These are phyloP conservation scores for Phacellophora camtschatica DNA, from an alignment of 30 jellyfish, hydroid and myxozoan species.

Conservation along the genomic window DNA sequence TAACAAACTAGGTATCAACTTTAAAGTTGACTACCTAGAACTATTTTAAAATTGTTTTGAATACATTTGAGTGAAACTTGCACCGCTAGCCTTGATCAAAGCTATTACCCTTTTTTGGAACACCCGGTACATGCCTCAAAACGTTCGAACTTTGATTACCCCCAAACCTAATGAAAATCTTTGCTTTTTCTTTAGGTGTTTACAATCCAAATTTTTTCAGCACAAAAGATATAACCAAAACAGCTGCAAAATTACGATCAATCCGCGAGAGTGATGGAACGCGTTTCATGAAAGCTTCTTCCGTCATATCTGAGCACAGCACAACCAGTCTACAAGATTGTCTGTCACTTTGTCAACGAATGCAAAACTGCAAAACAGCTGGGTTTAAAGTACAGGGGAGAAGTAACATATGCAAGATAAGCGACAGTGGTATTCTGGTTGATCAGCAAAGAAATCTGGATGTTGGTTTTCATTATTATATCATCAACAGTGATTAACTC, in stretches of 20 bases:
- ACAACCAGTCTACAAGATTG: neutral
- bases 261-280: neutral
- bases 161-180: neutral
- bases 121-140: too few relatives aligned
- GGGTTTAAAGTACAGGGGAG: neutral
- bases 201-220: conserved; percentile 17
- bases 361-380: neutral
- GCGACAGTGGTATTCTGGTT: conserved; percentile 2
- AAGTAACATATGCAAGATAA: neutral
- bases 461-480: too few relatives aligned
- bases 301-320: neutral
- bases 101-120: too few relatives aligned
- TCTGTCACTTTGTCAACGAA: neutral
- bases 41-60: too few relatives aligned
- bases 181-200: conserved; percentile 2
- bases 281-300: neutral
- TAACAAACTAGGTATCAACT: too few relatives aligned
- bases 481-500: too few relatives aligned
- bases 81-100: too few relatives aligned
- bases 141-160: too few relatives aligned
- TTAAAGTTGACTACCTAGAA: too few relatives aligned
- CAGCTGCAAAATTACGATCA: neutral
- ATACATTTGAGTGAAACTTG: too few relatives aligned
- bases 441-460: too few relatives aligned
- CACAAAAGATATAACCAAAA: neutral